These are phyloP conservation scores for Euproctis similis DNA, from an alignment of 2,888 invertebrate species.

Conservation along the genomic window DNA sequence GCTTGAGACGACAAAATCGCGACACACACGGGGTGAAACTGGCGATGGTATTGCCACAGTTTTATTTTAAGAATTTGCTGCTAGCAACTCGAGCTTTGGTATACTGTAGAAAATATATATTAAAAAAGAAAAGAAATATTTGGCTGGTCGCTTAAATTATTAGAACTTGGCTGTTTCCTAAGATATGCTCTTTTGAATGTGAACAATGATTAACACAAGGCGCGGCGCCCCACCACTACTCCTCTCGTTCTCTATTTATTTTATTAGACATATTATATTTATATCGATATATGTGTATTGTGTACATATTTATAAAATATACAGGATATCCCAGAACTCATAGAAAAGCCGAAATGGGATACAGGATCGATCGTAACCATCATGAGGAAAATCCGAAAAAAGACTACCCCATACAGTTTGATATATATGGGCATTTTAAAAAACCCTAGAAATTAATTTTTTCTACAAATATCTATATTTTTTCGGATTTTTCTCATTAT, in stretches of 20 bases:
- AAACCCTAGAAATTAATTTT: too few relatives aligned
- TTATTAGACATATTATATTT: background rate
- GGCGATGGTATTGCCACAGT: constrained; percentile 35
- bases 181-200: constrained; percentile 49
- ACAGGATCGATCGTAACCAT: too few relatives aligned
- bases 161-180: constrained; percentile 62
- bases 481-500: too few relatives aligned
- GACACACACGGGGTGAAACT: constrained; percentile 31
- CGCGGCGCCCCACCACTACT: constrained; percentile 2
- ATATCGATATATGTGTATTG: constrained; percentile 8
- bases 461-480: too few relatives aligned
- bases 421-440: too few relatives aligned
- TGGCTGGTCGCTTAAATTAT: constrained; percentile 62
- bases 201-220: constrained; percentile 25
- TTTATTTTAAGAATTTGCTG: constrained; percentile 48
- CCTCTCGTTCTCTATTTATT: constrained; percentile 10
- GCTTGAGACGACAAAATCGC: constrained; percentile 5
- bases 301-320: constrained; percentile 8
- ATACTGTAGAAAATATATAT: constrained; percentile 41
- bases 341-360: too few relatives aligned
- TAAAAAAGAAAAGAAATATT: constrained; percentile 55
- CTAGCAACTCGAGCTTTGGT: constrained; percentile 60
- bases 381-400: too few relatives aligned
- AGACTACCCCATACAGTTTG: too few relatives aligned
- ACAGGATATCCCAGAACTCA: too few relatives aligned